These are phyloP conservation scores for Opisthocomus hoazin DNA, from an alignment of 2,113 vertebrate genomes.

Conservation along the genomic window DNA sequence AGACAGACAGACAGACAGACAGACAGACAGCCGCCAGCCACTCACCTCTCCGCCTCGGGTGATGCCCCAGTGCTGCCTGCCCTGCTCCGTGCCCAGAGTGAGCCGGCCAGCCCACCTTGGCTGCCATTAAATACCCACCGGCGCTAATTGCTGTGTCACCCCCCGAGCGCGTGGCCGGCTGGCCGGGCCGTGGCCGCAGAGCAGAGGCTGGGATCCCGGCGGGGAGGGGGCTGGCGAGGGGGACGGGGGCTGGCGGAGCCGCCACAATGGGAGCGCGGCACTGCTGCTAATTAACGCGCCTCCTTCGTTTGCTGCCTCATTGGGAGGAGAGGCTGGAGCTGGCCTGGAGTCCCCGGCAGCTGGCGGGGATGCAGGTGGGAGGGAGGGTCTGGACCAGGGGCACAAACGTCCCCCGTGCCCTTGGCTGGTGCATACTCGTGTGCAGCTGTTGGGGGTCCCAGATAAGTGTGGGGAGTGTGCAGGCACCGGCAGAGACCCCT, in stretches of 20 bases:
- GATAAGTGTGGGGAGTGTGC: not conserved
- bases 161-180: not conserved
- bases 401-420: not conserved
- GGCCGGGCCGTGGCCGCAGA: not conserved
- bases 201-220: conserved; percentile 57
- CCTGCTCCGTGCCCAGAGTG: not conserved
- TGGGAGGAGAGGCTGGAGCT: not conserved
- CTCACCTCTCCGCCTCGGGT: not conserved
- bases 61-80: not conserved
- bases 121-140: conserved; percentile 35
- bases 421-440: not conserved
- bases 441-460: not conserved
- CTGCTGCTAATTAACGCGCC: not conserved
- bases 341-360: not conserved
- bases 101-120: not conserved
- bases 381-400: not conserved
- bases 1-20: not conserved
- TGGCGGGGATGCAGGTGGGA: not conserved
- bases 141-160: not conserved
- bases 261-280: not conserved
- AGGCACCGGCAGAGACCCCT: not conserved
- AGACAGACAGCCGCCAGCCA: not conserved
- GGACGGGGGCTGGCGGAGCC: not conserved
- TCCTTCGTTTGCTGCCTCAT: not conserved
- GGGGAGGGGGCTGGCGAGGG: not conserved